These are phyloP conservation scores for Gymnopithys bicolor DNA, from an alignment of 2,797 vertebrate genomes.

Conservation along the genomic window DNA sequence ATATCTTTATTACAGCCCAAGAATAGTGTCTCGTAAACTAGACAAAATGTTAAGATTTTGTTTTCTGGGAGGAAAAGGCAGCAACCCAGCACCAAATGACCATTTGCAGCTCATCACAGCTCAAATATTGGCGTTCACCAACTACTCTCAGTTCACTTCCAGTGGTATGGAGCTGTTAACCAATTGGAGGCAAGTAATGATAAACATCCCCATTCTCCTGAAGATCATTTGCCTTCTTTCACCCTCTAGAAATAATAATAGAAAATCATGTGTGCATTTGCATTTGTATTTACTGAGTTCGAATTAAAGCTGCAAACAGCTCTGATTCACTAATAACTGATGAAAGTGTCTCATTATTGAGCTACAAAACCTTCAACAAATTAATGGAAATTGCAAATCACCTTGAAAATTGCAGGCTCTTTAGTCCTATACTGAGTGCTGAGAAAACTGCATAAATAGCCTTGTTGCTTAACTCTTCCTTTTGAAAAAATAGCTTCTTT, in stretches of 20 bases:
- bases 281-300: slow-evolving; percentile 64
- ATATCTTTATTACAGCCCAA: neutral
- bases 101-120: neutral
- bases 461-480: slow-evolving; percentile 16
- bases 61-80: neutral
- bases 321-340: slow-evolving; percentile 65
- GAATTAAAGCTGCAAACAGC: slow-evolving; percentile 58
- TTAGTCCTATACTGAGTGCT: slow-evolving; percentile 20
- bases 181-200: slow-evolving; percentile 2
- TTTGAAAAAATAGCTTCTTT: slow-evolving; percentile 10
- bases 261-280: slow-evolving; percentile 54
- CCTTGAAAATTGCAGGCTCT: slow-evolving; percentile 69
- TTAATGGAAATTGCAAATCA: slow-evolving; percentile 69
- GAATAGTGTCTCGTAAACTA: neutral
- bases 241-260: slow-evolving; percentile 49
- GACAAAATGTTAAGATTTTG: neutral
- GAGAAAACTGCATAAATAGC: slow-evolving; percentile 43
- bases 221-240: slow-evolving; percentile 51
- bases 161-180: neutral
- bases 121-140: neutral
- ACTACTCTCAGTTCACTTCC: neutral
- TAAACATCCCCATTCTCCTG: slow-evolving; percentile 18
- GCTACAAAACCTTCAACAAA: slow-evolving; percentile 62
- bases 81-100: neutral
- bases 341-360: slow-evolving; percentile 61